phyloP scores from a whole-genome alignment of 2,888 invertebrate species.

The Spilarctia lutea region DNA sequence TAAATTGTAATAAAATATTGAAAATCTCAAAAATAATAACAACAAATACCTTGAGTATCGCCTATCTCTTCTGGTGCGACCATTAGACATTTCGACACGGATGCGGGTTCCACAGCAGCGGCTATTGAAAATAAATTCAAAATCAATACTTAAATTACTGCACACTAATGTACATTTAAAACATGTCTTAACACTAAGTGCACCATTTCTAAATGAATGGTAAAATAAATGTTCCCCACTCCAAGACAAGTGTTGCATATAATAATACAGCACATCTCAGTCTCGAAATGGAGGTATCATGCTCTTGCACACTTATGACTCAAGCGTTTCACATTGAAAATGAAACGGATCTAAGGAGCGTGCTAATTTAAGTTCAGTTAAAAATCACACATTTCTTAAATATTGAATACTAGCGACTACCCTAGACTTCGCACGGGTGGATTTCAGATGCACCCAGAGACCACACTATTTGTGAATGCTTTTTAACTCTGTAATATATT shows the following conservation, averaged over 20 bases:
- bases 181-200: neutral
- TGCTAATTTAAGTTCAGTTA: slow-evolving; percentile 53
- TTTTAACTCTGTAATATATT: too few relatives aligned
- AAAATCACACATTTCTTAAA: too few relatives aligned
- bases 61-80: slow-evolving; percentile 91
- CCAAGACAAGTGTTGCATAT: slow-evolving; percentile 68
- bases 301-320: slow-evolving; percentile 85
- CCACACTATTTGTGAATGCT: too few relatives aligned
- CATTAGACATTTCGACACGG: slow-evolving; percentile 97
- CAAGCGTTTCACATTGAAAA: slow-evolving; percentile 82
- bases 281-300: slow-evolving; percentile 79
- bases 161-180: too few relatives aligned
- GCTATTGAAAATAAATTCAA: slow-evolving; percentile 74
- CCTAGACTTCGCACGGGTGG: too few relatives aligned
- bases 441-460: too few relatives aligned
- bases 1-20: slow-evolving; percentile 24
- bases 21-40: neutral
- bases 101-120: slow-evolving; percentile 96
- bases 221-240: slow-evolving; percentile 75
- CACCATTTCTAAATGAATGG: neutral
- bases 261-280: slow-evolving; percentile 66
- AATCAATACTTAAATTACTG: neutral
- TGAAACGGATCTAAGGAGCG: slow-evolving; percentile 86
- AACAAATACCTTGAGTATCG: slow-evolving; percentile 72
- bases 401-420: too few relatives aligned